Percentiles rank a stretch among this genome's conserved stretches.
Conservation (phyloP, 2,888 invertebrate genomes). For the Platynereis dumerilii region DNA sequence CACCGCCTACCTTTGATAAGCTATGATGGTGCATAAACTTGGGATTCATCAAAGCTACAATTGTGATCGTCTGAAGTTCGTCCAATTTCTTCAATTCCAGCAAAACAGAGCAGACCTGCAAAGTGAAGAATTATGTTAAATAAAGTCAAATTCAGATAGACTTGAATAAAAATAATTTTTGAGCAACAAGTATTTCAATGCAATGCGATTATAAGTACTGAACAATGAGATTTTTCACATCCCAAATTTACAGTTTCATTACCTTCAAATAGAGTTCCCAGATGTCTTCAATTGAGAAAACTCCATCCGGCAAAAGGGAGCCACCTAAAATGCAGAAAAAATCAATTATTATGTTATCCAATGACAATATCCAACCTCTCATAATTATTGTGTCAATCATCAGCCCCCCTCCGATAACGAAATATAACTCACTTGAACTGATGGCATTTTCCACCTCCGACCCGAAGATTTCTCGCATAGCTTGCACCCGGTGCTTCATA, state of each 20-base stretch:
- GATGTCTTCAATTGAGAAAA: constrained; percentile 47
- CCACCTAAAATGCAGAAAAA: not conserved
- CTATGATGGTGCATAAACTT: constrained; percentile 60
- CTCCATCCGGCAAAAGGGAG: constrained; percentile 24
- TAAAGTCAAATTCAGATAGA: not conserved
- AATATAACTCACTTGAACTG: not conserved
- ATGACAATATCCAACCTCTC: too few relatives aligned
- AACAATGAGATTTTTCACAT: too few relatives aligned
- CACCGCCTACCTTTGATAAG: constrained; percentile 64
- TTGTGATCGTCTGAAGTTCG: constrained; percentile 77
- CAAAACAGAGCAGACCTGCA: constrained; percentile 68
- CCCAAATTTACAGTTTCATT: too few relatives aligned
- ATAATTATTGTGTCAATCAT: too few relatives aligned
- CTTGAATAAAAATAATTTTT: not conserved
- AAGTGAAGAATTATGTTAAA: not conserved
- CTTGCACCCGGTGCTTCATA: constrained; percentile 39
- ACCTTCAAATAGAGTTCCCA: constrained; percentile 58
- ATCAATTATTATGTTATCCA: not conserved
- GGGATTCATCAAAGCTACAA: constrained; percentile 77
- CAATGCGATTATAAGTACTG: too few relatives aligned
- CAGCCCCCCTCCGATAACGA: too few relatives aligned
- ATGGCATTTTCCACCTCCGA: too few relatives aligned
- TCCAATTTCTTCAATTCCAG: constrained; percentile 70
- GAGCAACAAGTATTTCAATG: too few relatives aligned
- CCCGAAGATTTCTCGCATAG: constrained; percentile 36